Evolutionary conservation across 1,140 invertebrate genomes (phyloP).

Genomic region (Propsilocerus akamusi): DNA sequence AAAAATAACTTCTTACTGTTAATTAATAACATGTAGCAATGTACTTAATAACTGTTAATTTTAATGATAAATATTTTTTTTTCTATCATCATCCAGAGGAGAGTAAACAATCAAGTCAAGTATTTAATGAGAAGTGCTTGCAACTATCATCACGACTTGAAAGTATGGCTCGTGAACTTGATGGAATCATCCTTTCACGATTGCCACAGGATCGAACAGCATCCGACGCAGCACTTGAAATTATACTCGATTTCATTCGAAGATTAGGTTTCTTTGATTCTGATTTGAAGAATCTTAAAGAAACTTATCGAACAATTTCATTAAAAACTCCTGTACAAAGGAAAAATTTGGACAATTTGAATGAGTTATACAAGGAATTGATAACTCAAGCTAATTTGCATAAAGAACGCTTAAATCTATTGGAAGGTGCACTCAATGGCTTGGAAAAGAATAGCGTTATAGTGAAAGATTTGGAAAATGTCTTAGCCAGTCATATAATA

Average conservation of each 20-base stretch:
- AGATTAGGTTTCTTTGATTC: constrained; percentile 45
- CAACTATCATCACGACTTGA: constrained; percentile 53
- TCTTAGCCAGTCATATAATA: constrained; percentile 58
- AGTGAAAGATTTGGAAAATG: constrained; percentile 74
- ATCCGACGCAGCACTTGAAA: constrained; percentile 58
- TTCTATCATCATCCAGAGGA: constrained; percentile 35
- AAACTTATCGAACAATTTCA: constrained; percentile 52
- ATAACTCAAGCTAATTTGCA: not conserved
- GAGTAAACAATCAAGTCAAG: constrained; percentile 57
- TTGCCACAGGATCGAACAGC: constrained; percentile 62
- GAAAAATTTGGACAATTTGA: constrained; percentile 60
- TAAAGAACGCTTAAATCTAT: constrained; percentile 43
- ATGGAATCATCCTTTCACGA: constrained; percentile 48
- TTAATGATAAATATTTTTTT: too few relatives aligned
- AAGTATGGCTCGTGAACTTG: constrained; percentile 57
- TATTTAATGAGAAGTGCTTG: constrained; percentile 58
- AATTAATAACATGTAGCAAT: too few relatives aligned
- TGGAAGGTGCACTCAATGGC: constrained; percentile 68
- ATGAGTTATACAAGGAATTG: constrained; percentile 60
- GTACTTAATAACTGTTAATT: too few relatives aligned
- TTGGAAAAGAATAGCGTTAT: constrained; percentile 67
- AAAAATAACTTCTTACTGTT: too few relatives aligned
- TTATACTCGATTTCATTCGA: constrained; percentile 70
- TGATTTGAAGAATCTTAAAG: constrained; percentile 57
- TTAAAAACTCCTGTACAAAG: constrained; percentile 71